Evolutionary conservation across 2,888 invertebrate genomes (phyloP).

Genomic region (Amphipoea oculea): DNA sequence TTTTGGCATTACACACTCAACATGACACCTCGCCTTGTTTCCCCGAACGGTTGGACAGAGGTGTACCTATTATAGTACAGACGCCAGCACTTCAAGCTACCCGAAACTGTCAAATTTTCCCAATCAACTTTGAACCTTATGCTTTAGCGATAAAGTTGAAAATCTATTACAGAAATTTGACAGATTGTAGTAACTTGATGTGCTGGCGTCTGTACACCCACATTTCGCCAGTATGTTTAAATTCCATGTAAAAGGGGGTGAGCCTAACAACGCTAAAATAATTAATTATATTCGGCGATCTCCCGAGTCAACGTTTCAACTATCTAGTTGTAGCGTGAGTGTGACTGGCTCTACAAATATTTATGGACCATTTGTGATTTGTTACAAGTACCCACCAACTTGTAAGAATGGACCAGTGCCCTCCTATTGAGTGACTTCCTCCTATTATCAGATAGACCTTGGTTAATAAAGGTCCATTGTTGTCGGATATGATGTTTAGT

Average conservation of each 20-base stretch:
- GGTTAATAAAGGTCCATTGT: conserved; percentile 32
- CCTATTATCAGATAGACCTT: conserved; percentile 43
- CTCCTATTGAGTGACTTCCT: conserved; percentile 48
- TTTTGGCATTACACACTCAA: not conserved
- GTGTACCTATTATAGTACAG: too few relatives aligned
- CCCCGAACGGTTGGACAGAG: too few relatives aligned
- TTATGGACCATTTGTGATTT: not conserved
- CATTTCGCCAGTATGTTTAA: not conserved
- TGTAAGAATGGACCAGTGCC: conserved; percentile 29
- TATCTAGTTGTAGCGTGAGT: not conserved
- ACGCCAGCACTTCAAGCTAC: too few relatives aligned
- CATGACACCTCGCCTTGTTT: too few relatives aligned
- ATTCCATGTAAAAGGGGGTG: not conserved
- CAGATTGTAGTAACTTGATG: too few relatives aligned
- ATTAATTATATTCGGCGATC: not conserved
- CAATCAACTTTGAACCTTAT: too few relatives aligned
- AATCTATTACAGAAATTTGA: too few relatives aligned
- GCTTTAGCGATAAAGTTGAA: too few relatives aligned
- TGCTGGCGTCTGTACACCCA: too few relatives aligned
- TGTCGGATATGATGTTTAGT: not conserved
- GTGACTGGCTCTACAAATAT: not conserved
- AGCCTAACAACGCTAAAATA: not conserved
- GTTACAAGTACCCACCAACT: conserved; percentile 1
- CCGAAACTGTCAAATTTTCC: too few relatives aligned
- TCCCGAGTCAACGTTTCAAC: not conserved